A percentile compares a stretch with the other conserved stretches of the same genome.
These are phyloP conservation scores for Drosophila virilis DNA, from an alignment of 1,140 invertebrate species.

Conservation along the genomic window DNA sequence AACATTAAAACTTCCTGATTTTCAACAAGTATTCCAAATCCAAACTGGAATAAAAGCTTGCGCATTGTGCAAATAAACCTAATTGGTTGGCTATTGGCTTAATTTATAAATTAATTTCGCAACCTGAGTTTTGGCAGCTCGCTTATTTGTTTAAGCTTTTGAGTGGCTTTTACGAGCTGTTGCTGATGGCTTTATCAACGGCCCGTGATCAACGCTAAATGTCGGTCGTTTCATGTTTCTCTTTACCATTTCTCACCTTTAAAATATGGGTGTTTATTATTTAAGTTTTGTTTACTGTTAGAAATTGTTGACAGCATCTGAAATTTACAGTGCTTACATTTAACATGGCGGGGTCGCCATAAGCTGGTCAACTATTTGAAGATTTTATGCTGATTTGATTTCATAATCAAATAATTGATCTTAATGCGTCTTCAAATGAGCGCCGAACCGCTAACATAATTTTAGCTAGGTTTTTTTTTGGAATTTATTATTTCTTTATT, in stretches of 20 bases:
- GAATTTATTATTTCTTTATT: not conserved
- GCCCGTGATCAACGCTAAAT: slow-evolving; percentile 51
- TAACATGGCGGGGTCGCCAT: slow-evolving; percentile 55
- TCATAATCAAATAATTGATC: slow-evolving; percentile 84
- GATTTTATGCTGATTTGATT: slow-evolving; percentile 81
- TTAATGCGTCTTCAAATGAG: slow-evolving; percentile 81
- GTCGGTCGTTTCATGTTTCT: slow-evolving; percentile 29
- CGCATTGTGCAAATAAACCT: slow-evolving; percentile 53
- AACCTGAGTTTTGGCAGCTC: slow-evolving; percentile 45
- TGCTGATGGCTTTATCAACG: slow-evolving; percentile 67
- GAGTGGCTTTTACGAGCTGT: slow-evolving; percentile 43
- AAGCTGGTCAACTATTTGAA: slow-evolving; percentile 71
- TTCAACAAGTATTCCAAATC: not conserved
- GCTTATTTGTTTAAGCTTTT: slow-evolving; percentile 53
- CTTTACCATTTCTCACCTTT: slow-evolving; percentile 38
- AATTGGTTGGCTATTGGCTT: slow-evolving; percentile 52
- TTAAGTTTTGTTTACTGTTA: slow-evolving; percentile 4
- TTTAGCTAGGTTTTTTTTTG: slow-evolving; percentile 38
- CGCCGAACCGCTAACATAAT: slow-evolving; percentile 10
- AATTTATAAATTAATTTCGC: slow-evolving; percentile 65
- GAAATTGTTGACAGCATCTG: slow-evolving; percentile 27
- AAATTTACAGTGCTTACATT: slow-evolving; percentile 55
- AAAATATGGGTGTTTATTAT: slow-evolving; percentile 5
- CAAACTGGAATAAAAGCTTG: slow-evolving; percentile 36
- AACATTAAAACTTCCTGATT: not conserved